Conservation (phyloP, 2,113 vertebrate species). For the Mormyrus lacerda region DNA sequence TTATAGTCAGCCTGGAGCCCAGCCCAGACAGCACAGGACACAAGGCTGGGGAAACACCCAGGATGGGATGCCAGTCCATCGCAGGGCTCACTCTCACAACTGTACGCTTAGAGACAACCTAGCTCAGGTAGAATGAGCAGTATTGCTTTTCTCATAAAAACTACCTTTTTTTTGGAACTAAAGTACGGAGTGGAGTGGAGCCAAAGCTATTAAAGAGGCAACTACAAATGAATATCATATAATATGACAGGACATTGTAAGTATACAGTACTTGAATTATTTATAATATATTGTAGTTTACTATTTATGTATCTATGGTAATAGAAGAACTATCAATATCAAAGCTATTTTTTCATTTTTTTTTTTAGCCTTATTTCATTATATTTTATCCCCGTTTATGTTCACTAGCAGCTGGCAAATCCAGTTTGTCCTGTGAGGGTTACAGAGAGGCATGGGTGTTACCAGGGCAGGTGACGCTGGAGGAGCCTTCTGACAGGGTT, state of each 20-base stretch:
- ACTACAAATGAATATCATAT: background rate
- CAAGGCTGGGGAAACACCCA: background rate
- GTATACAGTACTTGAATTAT: background rate
- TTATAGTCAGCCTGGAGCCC: background rate
- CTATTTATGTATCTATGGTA: background rate
- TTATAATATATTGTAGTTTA: background rate
- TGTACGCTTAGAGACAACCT: background rate
- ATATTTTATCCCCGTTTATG: background rate
- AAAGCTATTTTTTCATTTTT: background rate
- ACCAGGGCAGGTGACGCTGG: slow-evolving; percentile 17
- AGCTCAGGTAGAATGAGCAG: background rate
- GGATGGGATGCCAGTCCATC: background rate
- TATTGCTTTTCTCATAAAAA: background rate
- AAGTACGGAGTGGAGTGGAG: background rate
- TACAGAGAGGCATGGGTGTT: slow-evolving; percentile 21
- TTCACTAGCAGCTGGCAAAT: background rate
- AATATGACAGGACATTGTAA: background rate
- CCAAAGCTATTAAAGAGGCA: background rate
- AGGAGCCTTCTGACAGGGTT: background rate
- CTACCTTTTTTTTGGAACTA: background rate
- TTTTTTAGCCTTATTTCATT: background rate
- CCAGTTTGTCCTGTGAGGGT: background rate
- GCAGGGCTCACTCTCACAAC: background rate
- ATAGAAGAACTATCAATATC: background rate
- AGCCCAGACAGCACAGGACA: background rate